Conservation (phyloP, 2,113 vertebrate genomes). For the Choloepus hoffmanni region DNA sequence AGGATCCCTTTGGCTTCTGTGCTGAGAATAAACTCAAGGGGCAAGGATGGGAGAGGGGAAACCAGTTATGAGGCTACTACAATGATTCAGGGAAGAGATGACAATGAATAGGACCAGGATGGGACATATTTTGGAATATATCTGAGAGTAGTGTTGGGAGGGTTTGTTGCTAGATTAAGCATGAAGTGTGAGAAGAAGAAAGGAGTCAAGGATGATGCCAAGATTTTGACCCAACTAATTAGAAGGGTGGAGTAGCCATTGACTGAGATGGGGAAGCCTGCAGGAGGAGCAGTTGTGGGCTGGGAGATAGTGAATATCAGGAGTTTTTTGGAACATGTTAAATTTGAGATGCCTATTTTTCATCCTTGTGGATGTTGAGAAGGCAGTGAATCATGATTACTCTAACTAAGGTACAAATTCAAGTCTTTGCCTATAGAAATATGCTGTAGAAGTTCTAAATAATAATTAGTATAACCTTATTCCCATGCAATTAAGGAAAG, state of each 20-base stretch:
- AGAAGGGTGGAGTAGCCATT: neutral
- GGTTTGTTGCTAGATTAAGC: neutral
- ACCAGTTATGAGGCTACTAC: neutral
- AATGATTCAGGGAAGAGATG: neutral
- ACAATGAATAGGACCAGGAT: neutral
- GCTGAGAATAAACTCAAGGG: neutral
- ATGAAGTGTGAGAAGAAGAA: neutral
- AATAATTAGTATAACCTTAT: constrained; percentile 73
- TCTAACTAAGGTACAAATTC: neutral
- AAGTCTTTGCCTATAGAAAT: constrained; percentile 48
- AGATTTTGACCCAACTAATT: neutral
- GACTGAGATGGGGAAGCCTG: neutral
- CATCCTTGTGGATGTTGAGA: neutral
- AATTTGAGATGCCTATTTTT: neutral
- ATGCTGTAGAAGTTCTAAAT: constrained; percentile 62
- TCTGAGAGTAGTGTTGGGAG: neutral
- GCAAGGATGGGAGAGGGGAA: neutral
- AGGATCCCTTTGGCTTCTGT: neutral
- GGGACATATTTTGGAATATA: neutral
- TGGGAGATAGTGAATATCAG: neutral
- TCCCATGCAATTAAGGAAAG: constrained; percentile 68
- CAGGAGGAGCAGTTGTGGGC: neutral
- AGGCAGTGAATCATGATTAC: neutral
- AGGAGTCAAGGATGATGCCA: neutral
- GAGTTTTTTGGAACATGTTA: neutral